Conservation (phyloP, 92 coral and sea anemone species). For the Muricea muricata region DNA sequence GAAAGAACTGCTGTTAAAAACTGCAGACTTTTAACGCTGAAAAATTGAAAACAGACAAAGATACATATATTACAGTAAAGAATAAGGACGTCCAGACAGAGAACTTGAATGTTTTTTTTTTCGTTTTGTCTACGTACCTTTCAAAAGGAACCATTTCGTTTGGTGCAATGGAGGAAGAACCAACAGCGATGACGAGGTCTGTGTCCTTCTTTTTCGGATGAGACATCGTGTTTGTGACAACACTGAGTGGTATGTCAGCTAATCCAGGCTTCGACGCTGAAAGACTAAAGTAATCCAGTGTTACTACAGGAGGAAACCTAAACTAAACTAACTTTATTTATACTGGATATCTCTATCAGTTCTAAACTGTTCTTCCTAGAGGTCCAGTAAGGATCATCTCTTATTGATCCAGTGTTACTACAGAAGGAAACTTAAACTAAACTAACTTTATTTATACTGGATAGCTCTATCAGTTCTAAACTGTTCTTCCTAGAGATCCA, state of each 20-base stretch:
- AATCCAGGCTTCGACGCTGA: conserved; percentile 16
- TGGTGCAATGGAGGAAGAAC: conserved; percentile 20
- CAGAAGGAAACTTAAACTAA: too few relatives aligned
- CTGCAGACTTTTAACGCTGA: conserved; percentile 27
- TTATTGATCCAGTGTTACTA: too few relatives aligned
- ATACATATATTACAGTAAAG: not conserved
- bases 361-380: too few relatives aligned
- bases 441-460: too few relatives aligned
- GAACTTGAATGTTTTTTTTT: too few relatives aligned
- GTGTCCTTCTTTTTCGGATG: conserved; percentile 7
- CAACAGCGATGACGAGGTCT: conserved; percentile 7
- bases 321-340: too few relatives aligned
- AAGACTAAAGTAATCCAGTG: conserved; percentile 12
- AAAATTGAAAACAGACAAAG: not conserved
- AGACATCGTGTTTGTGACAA: conserved; percentile 3
- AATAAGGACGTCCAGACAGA: too few relatives aligned
- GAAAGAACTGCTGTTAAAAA: conserved; percentile 37
- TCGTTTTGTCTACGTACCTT: not conserved
- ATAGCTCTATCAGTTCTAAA: too few relatives aligned
- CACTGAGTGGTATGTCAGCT: conserved; percentile 10
- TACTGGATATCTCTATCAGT: too few relatives aligned
- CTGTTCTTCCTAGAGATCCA: too few relatives aligned
- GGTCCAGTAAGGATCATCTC: too few relatives aligned
- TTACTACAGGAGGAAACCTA: not conserved
- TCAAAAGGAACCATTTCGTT: conserved; percentile 19